These are phyloP conservation scores for Leucozona laternaria DNA, from an alignment of 2,888 invertebrate species.

Conservation along the genomic window DNA sequence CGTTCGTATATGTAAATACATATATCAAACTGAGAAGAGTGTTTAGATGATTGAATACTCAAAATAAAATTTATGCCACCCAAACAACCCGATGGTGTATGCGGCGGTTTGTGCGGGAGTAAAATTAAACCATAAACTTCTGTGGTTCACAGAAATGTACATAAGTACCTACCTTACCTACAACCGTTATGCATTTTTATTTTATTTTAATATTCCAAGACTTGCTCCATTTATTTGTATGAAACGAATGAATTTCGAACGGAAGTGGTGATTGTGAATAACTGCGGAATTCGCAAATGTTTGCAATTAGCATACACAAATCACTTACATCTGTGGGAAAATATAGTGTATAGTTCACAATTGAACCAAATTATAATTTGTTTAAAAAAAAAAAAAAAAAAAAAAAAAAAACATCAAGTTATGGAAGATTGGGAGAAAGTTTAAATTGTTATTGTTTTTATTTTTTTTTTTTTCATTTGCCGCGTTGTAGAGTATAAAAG, in stretches of 20 bases:
- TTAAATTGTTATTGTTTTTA: not conserved
- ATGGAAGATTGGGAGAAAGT: constrained; percentile 21
- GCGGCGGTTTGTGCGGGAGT: not conserved
- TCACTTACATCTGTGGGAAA: constrained; percentile 21
- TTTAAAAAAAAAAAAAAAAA: not conserved
- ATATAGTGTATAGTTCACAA: constrained; percentile 16
- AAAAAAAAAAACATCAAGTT: not conserved
- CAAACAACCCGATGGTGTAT: not conserved
- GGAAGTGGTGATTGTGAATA: constrained; percentile 11
- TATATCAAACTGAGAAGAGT: constrained; percentile 2
- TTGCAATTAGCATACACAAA: not conserved
- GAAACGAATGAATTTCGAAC: not conserved
- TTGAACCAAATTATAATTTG: constrained; percentile 13
- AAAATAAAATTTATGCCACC: not conserved
- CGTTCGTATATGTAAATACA: not conserved
- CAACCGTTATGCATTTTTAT: not conserved
- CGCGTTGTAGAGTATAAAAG: not conserved
- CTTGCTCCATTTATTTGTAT: not conserved
- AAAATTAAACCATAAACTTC: not conserved
- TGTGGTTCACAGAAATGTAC: not conserved
- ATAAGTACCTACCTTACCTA: too few relatives aligned
- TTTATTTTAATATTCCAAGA: not conserved
- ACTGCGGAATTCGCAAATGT: constrained; percentile 8
- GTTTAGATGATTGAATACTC: constrained; percentile 32
- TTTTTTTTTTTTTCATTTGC: not conserved